Evolutionary conservation across 2,113 vertebrate species (phyloP).

Genomic region (Neogale vison): DNA sequence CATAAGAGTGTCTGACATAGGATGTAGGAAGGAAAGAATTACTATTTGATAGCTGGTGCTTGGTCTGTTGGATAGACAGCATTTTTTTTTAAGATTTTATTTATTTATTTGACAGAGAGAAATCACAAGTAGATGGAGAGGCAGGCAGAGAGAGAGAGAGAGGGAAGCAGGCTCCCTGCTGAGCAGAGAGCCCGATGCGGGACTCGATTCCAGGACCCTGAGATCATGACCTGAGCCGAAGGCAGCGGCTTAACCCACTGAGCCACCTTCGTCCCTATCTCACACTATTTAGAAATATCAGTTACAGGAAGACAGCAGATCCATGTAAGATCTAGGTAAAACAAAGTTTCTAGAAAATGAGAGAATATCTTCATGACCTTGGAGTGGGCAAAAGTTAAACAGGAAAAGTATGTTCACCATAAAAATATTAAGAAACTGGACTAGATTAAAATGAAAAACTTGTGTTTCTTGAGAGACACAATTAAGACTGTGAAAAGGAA

Average conservation of each 20-base stretch:
- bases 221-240: no score
- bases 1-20: neutral
- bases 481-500: neutral
- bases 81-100: neutral
- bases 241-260: no score
- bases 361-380: neutral
- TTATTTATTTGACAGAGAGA: no score
- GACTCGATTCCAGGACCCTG: no score
- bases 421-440: neutral
- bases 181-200: no score
- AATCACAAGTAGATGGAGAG: no score
- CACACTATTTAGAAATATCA: neutral
- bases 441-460: neutral
- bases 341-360: neutral
- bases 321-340: neutral
- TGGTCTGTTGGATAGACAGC: neutral
- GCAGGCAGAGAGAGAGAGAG: no score
- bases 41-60: neutral
- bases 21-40: no score
- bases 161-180: no score
- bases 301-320: neutral
- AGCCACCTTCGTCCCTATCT: neutral
- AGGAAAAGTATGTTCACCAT: neutral
- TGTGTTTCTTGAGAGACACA: neutral
- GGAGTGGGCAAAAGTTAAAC: neutral